Evolutionary conservation across 2,113 vertebrate genomes (phyloP).

Genomic region (Redunca redunca): DNA sequence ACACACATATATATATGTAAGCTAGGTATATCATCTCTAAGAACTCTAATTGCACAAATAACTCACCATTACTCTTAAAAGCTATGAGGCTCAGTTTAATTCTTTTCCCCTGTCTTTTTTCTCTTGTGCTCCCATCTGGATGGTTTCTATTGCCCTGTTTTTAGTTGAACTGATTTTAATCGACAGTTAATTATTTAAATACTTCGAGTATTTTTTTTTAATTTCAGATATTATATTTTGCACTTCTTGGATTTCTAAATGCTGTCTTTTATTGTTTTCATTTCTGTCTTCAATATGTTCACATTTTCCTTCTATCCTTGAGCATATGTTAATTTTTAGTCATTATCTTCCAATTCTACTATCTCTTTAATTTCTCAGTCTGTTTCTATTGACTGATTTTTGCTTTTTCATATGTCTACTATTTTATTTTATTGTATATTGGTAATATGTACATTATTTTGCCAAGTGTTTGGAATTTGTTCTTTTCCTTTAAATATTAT

Average conservation of each 20-base stretch:
- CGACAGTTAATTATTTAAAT: not conserved
- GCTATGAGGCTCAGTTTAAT: not conserved
- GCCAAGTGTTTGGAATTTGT: not conserved
- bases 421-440: not conserved
- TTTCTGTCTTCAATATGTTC: not conserved
- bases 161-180: not conserved
- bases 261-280: not conserved
- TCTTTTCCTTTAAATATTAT: not conserved
- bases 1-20: fast-evolving
- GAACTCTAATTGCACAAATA: not conserved
- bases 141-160: not conserved
- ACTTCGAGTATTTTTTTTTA: not conserved
- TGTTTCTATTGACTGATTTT: not conserved
- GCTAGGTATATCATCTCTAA: not conserved
- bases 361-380: not conserved
- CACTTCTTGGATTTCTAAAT: not conserved
- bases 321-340: not conserved
- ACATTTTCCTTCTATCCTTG: not conserved
- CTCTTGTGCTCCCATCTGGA: not conserved
- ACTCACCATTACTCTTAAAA: not conserved
- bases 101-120: not conserved
- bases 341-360: not conserved
- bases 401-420: not conserved
- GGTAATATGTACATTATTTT: not conserved
- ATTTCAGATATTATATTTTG: not conserved